Base-by-base conservation (phyloP, 1,140 invertebrate genomes). In the Papilio machaon region DNA sequence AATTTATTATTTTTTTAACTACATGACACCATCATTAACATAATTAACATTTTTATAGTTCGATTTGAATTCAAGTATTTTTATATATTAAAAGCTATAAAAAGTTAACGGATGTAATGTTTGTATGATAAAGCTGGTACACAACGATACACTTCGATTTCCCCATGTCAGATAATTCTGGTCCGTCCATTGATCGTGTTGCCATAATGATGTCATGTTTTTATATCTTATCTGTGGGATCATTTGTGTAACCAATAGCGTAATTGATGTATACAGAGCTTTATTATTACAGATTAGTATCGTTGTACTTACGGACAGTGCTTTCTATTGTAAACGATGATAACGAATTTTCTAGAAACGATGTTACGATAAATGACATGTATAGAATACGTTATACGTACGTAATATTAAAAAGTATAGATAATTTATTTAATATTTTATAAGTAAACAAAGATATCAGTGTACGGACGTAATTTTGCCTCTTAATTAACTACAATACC, bases 191-290 rank as follows among this genome's bases (percentile, higher is more conserved):
- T 64, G 77, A 79, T 79, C 54, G 77, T 67, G 19, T 64, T 23
- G 2, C n/a, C 49, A 46, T 67, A 64, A 79, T 79, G 58, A 79
- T 79, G 77, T 79, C 77, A 79, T 79, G 77, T 79, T 79, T 79
- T 79, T 64, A 64, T 79, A 79, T 79, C 77, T 64, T 79, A 79
- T 79, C 77, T 46, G 2, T 43, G 17, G 43, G 58, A 64, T 19
- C n/a, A 19, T 75, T 47, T 75, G 73, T 49, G 11, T 54, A 46
- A 75, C 38, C 43, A 75, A 75, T 60, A n/a, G 0, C 38, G 35
- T 43, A 15, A 43, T 64, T 11, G 8, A 58, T 67, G 58, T 60
- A 47, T 38, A 58, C 58, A 58, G 38, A 79, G 77, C 77, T 79
- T 79, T 58, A 58, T 78, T 78, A n/a, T 52, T 19, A 52, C 19